Evolutionary conservation across 2,888 invertebrate species (phyloP).

Genomic region (Brachypterus glaber): DNA sequence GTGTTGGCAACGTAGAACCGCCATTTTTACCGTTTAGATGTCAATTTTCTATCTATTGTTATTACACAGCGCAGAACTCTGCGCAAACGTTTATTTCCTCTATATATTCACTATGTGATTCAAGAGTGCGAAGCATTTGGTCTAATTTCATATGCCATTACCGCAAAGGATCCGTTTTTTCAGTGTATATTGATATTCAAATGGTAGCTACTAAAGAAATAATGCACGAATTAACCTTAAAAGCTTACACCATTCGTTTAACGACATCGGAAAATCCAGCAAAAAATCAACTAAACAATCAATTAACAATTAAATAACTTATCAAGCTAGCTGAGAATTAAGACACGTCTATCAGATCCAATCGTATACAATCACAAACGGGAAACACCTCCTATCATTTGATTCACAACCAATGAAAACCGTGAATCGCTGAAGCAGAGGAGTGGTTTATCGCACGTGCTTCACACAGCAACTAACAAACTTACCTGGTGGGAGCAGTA

Average conservation of each 20-base stretch:
- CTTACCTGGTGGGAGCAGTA: constrained; percentile 25
- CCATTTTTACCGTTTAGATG: too few relatives aligned
- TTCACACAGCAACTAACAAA: constrained; percentile 21
- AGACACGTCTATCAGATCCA: constrained; percentile 18
- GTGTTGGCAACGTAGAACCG: too few relatives aligned
- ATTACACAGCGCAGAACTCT: too few relatives aligned
- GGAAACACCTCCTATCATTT: constrained; percentile 12
- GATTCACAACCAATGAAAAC: constrained; percentile 16
- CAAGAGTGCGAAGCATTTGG: too few relatives aligned
- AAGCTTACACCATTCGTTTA: too few relatives aligned
- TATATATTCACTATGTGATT: too few relatives aligned
- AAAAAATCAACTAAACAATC: constrained; percentile 22
- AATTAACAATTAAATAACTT: constrained; percentile 27
- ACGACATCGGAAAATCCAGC: constrained; percentile 7
- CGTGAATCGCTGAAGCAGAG: constrained; percentile 11
- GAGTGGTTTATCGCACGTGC: constrained; percentile 26
- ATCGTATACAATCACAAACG: constrained; percentile 18
- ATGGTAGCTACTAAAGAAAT: too few relatives aligned
- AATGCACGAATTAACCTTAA: constrained; percentile 3
- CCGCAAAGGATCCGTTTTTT: too few relatives aligned
- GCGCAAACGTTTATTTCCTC: too few relatives aligned
- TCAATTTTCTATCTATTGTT: too few relatives aligned
- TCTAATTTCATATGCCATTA: too few relatives aligned
- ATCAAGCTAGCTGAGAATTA: constrained; percentile 24
- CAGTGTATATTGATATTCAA: too few relatives aligned